These are phyloP conservation scores for Latheticus oryzae DNA, from an alignment of 2,888 invertebrate species.

Conservation along the genomic window DNA sequence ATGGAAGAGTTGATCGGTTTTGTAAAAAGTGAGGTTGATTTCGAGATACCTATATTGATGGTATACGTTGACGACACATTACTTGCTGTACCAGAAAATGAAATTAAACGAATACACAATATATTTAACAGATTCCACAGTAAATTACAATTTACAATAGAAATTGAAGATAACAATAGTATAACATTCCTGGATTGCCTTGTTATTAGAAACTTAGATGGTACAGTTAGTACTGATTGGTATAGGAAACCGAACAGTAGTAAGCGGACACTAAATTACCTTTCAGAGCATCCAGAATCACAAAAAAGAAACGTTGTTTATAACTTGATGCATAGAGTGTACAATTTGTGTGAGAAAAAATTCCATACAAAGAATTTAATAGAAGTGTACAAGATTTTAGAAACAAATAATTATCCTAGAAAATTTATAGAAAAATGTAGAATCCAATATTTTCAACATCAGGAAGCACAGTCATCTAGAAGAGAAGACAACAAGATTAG, in stretches of 20 bases:
- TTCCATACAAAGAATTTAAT: too few species aligned
- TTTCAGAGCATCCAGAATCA: neutral
- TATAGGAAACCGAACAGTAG: neutral
- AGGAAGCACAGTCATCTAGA: too few species aligned
- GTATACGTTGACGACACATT: neutral
- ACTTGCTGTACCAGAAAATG: neutral
- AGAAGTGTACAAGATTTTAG: too few species aligned
- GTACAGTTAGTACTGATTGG: neutral
- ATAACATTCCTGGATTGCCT: neutral
- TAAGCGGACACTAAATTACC: neutral
- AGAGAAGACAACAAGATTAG: too few species aligned
- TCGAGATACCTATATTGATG: neutral
- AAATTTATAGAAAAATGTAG: too few species aligned
- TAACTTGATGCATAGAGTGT: too few species aligned
- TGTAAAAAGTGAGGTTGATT: too few species aligned
- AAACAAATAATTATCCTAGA: too few species aligned
- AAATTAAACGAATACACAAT: neutral
- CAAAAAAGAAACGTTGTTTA: too few species aligned
- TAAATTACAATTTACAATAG: neutral
- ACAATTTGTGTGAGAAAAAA: too few species aligned
- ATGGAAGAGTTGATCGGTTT: constrained; percentile 21
- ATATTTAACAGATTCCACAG: neutral
- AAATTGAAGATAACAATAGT: neutral
- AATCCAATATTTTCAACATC: too few species aligned
- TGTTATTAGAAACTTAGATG: neutral